Evolutionary conservation across 2,888 invertebrate species (phyloP), one percentile per base, ranked within the genome.

Genomic region (Scaptomyza parva): DNA sequence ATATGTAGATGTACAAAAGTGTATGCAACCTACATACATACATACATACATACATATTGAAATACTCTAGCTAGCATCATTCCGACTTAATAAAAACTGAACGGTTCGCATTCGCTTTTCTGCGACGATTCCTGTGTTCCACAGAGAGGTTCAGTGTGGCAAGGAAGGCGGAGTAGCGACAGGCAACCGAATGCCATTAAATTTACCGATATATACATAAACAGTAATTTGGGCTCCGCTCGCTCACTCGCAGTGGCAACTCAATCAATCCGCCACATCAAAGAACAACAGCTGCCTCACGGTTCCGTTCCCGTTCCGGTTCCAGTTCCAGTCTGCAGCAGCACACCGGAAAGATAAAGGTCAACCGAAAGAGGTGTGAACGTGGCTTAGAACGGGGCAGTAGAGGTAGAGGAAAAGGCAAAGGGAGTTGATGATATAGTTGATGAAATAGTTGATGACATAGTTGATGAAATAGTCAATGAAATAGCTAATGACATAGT

Each of bases 161-260:
- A 7, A 24, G 8, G 26, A 12, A n/a, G 47, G 20, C n/a, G 18
- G 12, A 28, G 30, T 12, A 14, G 14, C n/a, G 40, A 40, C 28
- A 3, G 17, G 9, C 14, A n/a, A 41, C 35, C 59, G 58, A 22
- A 58, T 57, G 14, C 22, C 65, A 64, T 54, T 79, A 53, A 57
- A 64, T 64, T 57, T 57, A 70, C 70, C 82, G 65, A 78, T 80
- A 77, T 80, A 77, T 68, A 54, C 69, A 57, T 68, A 45, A 50
- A 55, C 35, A 60, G 43, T 55, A 60, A 67, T 70, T 66, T 51
- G 48, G 41, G 41, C 35, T 35, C 70, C n/a, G n/a, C n/a, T n/a
- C n/a, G n/a, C n/a, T 47, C 17, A 44, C 20, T 44, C 53, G 62
- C 65, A 30, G 28, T 52, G 53, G 78, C 70, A 52, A 69, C 73